Percentiles rank a stretch among this genome's conserved stretches.
phyloP scores from a whole-genome alignment of 2,888 invertebrate genomes.

The Melanargia galathea region DNA sequence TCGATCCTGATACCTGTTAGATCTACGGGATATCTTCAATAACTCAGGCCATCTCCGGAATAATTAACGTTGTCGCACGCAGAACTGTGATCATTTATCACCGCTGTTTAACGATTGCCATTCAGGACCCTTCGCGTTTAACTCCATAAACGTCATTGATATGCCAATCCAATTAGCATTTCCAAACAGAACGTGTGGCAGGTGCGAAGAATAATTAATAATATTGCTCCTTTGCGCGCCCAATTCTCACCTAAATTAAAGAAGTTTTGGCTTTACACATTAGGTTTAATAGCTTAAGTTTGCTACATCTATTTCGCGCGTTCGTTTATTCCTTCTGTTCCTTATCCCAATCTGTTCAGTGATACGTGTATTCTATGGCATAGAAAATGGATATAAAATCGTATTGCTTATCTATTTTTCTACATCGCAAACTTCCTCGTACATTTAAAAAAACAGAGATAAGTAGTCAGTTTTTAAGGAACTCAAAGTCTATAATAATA shows the following conservation, averaged over 20 bases:
- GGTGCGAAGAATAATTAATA: constrained; percentile 25
- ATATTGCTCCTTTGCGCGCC: constrained; percentile 23
- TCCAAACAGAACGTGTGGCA: constrained; percentile 25
- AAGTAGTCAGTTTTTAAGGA: no score
- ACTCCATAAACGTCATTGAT: constrained; percentile 31
- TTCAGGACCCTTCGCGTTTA: constrained; percentile 26
- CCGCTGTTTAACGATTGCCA: constrained; percentile 24
- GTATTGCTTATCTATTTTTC: no score
- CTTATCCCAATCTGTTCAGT: not conserved
- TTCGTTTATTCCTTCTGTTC: not conserved
- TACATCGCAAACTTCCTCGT: no score
- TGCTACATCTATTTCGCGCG: constrained; percentile 3
- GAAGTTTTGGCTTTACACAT: constrained; percentile 17
- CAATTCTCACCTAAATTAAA: constrained; percentile 25
- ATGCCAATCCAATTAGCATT: constrained; percentile 33
- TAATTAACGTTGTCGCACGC: constrained; percentile 21
- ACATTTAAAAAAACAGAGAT: no score
- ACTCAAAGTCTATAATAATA: no score
- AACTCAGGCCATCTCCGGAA: constrained; percentile 1
- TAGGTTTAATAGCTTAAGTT: constrained; percentile 15
- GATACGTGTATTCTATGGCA: not conserved
- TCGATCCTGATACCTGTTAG: not conserved
- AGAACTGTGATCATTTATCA: constrained; percentile 27
- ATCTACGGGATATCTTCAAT: not conserved
- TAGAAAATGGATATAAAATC: no score